Percentiles rank a stretch among this genome's conserved stretches.
Evolutionary conservation across 2,888 invertebrate species (phyloP).

Genomic region (Platynereis dumerilii): DNA sequence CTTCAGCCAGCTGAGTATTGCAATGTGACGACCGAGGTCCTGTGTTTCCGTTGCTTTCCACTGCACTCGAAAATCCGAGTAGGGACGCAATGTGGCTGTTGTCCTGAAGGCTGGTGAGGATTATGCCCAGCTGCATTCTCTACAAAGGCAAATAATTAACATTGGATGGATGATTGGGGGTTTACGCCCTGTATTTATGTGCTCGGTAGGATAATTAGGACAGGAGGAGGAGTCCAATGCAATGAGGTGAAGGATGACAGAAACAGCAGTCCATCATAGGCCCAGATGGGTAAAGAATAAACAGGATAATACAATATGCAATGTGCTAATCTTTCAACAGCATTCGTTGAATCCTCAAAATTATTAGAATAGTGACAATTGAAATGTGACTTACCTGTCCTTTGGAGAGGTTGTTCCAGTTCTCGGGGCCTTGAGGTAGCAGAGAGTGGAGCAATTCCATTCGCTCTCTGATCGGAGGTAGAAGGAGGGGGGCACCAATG

Average conservation of each 20-base stretch:
- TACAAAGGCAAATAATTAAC: too few relatives aligned
- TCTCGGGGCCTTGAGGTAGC: constrained; percentile 67
- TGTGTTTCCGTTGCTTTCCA: constrained; percentile 35
- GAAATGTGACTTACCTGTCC: constrained; percentile 68
- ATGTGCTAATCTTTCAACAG: too few relatives aligned
- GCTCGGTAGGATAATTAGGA: too few relatives aligned
- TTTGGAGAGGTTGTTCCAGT: constrained; percentile 65
- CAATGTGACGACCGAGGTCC: constrained; percentile 11
- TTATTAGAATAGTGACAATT: too few relatives aligned
- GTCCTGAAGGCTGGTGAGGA: constrained; percentile 71
- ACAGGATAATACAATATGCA: too few relatives aligned
- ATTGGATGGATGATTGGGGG: too few relatives aligned
- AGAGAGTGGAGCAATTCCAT: constrained; percentile 69
- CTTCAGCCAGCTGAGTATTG: constrained; percentile 63
- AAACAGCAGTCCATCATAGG: too few relatives aligned
- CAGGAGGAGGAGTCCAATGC: too few relatives aligned
- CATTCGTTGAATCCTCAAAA: too few relatives aligned
- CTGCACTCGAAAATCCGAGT: constrained; percentile 64
- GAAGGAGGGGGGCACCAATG: constrained; percentile 69
- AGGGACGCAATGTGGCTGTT: constrained; percentile 69
- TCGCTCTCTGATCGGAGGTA: constrained; percentile 70
- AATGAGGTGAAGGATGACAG: too few relatives aligned
- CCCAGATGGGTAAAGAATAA: too few relatives aligned
- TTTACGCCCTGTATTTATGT: too few relatives aligned
- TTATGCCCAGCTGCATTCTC: constrained; percentile 70